phyloP scores from a whole-genome alignment of 2,113 vertebrate species.

The Indri indri region DNA sequence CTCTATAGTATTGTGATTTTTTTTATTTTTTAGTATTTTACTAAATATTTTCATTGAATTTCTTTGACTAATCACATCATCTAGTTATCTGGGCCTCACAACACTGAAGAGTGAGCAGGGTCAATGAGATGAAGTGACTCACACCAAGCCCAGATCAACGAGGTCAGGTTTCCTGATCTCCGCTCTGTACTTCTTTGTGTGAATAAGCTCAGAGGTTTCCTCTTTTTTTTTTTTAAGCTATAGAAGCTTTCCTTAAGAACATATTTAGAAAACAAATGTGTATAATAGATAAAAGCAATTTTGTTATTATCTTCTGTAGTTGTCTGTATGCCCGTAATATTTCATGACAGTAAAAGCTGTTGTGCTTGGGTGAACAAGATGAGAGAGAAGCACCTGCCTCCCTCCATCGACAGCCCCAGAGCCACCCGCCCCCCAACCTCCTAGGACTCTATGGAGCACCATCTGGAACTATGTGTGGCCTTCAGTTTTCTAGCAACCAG shows the following conservation, averaged over 20 bases:
- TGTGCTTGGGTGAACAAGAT: neutral
- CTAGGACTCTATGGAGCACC: neutral
- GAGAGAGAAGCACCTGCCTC: no score
- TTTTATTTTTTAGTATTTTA: neutral
- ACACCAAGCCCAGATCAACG: neutral
- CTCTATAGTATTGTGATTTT: neutral
- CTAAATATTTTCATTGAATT: neutral
- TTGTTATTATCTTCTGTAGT: neutral
- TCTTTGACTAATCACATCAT: neutral
- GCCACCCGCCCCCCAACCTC: rapidly evolving
- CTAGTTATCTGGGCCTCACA: neutral
- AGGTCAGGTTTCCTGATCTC: neutral
- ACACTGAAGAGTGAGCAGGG: neutral
- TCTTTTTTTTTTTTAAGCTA: neutral
- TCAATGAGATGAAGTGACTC: neutral
- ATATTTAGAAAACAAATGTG: neutral
- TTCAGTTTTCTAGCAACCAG: neutral
- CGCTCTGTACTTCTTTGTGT: neutral
- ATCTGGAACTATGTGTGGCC: no score
- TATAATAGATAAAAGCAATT: neutral
- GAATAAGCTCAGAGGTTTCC: neutral
- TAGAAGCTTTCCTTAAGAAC: neutral
- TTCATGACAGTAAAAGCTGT: neutral
- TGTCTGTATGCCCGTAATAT: neutral
- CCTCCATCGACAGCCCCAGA: neutral